Evolutionary conservation across 2,888 invertebrate genomes (phyloP), one percentile per base, ranked within the genome.

Genomic region (Acrobeloides nanus): DNA sequence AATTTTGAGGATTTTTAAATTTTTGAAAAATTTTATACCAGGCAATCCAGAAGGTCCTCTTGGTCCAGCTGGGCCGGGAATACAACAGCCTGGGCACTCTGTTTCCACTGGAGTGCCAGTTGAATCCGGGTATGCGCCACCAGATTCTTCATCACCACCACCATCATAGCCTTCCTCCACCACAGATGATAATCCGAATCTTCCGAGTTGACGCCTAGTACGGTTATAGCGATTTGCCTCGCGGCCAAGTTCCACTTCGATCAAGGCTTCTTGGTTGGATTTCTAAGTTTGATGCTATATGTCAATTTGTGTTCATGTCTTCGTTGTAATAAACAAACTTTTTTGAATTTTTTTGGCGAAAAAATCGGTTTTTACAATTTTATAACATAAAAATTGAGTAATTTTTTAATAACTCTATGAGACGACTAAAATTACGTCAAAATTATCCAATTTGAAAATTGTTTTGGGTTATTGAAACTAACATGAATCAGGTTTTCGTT

Each of bases 31-130:
- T n/a, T n/a, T n/a, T n/a, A n/a, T n/a, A n/a, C n/a, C n/a, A n/a
- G n/a, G n/a, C n/a, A n/a, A n/a, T n/a, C 72, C 72, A 12, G 67
- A 50, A 10, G 66, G 57, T 33, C 73, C 73, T 10, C 73, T 57
- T 17, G 73, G 68, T 27, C 73, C 73, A 10, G 72, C 64, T 5
- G 73, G 51, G 7, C 53, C 59, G 8, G 62, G 62, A 24, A 58
- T 62, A 35, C 58, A 58, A 34, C 58, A 58, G 27, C 68, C 73
- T 4, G 73, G 73, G 43, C 73, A 73, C 41, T 73, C 69, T 38
- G 62, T 63, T 38, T 72, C 66, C 18, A 72, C 45, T 6, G 72
- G 72, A 3, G 65, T 65, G 24, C 72, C 72, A 18, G 68, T 72
- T 15, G 60, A 59, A 43, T 67, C 51, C 31, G 31, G 37, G 25